Evolutionary conservation across 2,797 vertebrate species (phyloP).

Genomic region (Gambelia wislizenii): DNA sequence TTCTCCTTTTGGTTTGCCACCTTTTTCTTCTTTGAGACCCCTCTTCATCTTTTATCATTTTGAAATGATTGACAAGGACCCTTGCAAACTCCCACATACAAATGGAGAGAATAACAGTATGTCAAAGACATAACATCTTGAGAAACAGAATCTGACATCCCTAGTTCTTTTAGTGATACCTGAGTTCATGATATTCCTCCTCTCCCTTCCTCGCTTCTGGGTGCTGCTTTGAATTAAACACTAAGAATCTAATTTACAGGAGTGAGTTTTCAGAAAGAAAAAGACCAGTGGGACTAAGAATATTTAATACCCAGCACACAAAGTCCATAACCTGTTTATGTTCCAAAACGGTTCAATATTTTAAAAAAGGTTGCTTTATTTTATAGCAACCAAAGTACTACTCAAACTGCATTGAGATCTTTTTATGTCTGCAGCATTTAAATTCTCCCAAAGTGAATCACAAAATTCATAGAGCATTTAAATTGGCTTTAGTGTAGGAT

Average conservation of each 20-base stretch:
- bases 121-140: constrained; percentile 43
- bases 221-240: constrained; percentile 12
- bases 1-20: constrained; percentile 34
- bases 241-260: constrained; percentile 44
- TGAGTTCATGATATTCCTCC: background rate
- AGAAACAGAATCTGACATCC: constrained; percentile 40
- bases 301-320: constrained; percentile 49
- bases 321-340: constrained; percentile 25
- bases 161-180: background rate
- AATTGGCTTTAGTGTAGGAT: constrained; percentile 1
- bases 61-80: constrained; percentile 44
- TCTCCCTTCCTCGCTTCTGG: background rate
- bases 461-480: constrained; percentile 35
- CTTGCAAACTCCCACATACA: background rate
- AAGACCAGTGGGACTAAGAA: constrained; percentile 3
- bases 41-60: constrained; percentile 25
- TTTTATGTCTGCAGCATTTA: constrained; percentile 30
- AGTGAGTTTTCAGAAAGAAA: background rate
- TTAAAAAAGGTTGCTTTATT: constrained; percentile 39
- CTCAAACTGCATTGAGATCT: background rate
- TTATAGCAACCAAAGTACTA: constrained; percentile 34
- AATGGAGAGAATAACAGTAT: constrained; percentile 31
- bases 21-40: constrained; percentile 24
- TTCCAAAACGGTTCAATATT: constrained; percentile 36
- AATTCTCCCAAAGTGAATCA: constrained; percentile 39